phyloP scores from a whole-genome alignment of 2,113 vertebrate species.

The Paradisaea rubra region DNA sequence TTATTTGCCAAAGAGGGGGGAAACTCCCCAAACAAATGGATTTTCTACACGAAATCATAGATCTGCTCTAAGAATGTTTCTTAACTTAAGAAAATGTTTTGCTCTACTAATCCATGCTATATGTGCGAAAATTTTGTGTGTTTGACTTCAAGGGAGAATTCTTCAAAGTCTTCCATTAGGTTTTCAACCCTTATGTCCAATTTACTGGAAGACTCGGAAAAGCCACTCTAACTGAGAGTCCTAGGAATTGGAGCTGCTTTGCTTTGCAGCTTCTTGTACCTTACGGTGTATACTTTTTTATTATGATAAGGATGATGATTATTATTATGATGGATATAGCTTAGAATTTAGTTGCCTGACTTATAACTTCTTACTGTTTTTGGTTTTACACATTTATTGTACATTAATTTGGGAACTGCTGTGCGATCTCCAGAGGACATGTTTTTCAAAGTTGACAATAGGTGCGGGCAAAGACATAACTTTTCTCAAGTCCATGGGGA shows the following conservation, averaged over 20 bases:
- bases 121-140: not conserved
- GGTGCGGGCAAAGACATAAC: not conserved
- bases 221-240: slow-evolving; percentile 55
- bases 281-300: slow-evolving; percentile 71
- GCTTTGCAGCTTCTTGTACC: slow-evolving; percentile 76
- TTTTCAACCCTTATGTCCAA: not conserved
- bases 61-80: slow-evolving; percentile 56
- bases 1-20: slow-evolving; percentile 87
- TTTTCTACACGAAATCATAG: slow-evolving; percentile 42
- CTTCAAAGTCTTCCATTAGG: slow-evolving; percentile 39
- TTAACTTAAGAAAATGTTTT: slow-evolving; percentile 67
- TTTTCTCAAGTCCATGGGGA: not conserved
- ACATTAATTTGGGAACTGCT: slow-evolving; percentile 22
- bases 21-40: slow-evolving; percentile 37
- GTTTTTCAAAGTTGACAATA: not conserved
- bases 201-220: slow-evolving; percentile 40
- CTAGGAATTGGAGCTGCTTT: slow-evolving; percentile 67
- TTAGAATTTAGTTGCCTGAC: slow-evolving; percentile 71
- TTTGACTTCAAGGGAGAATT: slow-evolving; percentile 32
- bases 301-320: slow-evolving; percentile 29
- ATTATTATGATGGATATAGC: slow-evolving; percentile 68
- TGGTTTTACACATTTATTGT: slow-evolving; percentile 40
- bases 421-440: slow-evolving; percentile 34
- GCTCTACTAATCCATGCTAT: slow-evolving; percentile 43
- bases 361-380: slow-evolving; percentile 68